Conservation (phyloP, 2,797 vertebrate species). For the Pangasius sanitwongsei region DNA sequence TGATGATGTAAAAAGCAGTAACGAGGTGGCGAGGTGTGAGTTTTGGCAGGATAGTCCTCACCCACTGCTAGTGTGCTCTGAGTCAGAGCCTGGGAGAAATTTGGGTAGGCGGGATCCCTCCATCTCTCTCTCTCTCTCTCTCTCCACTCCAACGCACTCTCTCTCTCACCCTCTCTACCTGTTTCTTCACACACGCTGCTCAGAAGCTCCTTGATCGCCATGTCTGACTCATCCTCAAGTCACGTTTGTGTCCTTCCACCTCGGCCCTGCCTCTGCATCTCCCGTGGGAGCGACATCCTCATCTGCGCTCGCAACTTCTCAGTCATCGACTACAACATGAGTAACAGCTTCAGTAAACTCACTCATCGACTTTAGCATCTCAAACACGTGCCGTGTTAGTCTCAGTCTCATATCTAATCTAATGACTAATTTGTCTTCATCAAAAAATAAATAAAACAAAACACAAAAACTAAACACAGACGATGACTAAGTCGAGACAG, state of each 20-base stretch:
- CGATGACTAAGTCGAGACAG: constrained; percentile 4
- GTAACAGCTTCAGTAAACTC: constrained; percentile 32
- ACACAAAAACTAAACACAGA: constrained; percentile 21
- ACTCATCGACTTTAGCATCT: constrained; percentile 7
- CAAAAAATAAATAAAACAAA: constrained; percentile 6
- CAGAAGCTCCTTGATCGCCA: constrained; percentile 38
- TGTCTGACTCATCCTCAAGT: constrained; percentile 52
- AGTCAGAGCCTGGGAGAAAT: constrained; percentile 50
- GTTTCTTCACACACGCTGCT: constrained; percentile 45
- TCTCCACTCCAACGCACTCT: constrained; percentile 35
- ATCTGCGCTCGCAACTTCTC: constrained; percentile 35
- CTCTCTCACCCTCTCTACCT: constrained; percentile 42
- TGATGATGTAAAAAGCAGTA: constrained; percentile 53
- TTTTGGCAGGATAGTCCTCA: constrained; percentile 60
- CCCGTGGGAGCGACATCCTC: constrained; percentile 49
- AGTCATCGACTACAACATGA: constrained; percentile 31
- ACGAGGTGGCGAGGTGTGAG: constrained; percentile 52
- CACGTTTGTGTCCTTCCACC: constrained; percentile 49
- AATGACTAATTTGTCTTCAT: constrained; percentile 28
- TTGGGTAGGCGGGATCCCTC: constrained; percentile 61
- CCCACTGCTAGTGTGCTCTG: constrained; percentile 55
- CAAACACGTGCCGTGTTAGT: background rate
- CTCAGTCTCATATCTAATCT: background rate
- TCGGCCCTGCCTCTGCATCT: constrained; percentile 56
- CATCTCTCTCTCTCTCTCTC: constrained; percentile 43